Base-by-base conservation (phyloP, 2,888 invertebrate genomes). In the Eristalinus aeneus region DNA sequence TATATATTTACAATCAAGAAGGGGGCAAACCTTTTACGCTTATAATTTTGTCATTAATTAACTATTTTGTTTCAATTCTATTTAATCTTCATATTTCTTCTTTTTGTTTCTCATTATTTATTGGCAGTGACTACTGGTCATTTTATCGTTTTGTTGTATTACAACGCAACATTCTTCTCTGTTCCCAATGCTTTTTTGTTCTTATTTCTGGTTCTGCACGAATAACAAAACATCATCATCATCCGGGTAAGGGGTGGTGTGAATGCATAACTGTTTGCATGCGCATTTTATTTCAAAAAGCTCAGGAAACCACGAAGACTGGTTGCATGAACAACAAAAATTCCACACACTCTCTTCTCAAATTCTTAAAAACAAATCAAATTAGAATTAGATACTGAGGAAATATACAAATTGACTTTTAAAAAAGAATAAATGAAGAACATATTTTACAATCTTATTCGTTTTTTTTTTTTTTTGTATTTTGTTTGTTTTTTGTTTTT, bases 71-170 rank as follows among this genome's bases (percentile, higher is more conserved):
- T 58, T 71, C 56, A 71, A 68, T 80, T 80, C 36, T 60, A 69
- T 69, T 76, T 74, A 73, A 27, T 63, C 10, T 36, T 73, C 71
- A 61, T 46, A 3, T 39, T 63, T 36, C 23, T 76, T 61, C 23
- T 53, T 78, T 27, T 27, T 27, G 27, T 75, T 75, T 73, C 63
- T 75, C 76, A 82, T 88, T 84, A 86, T 81, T 87, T 87, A 89
- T 89, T 89, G 89, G 89, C 89, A 89, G 89, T 89, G 89, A 89
- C 88, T 88, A 89, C 89, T 89, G 89, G 89, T 89, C 88, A 88
- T 89, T 86, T 53, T 82, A 78, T 86, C 71, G 69, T 76, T 88
- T 88, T 88, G 81, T 88, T 88, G 81, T 61, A 71, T 79, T 83
- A 79, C 72, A 88, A 82, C 79, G 80, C 85, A 81, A 73, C 68